Evolutionary conservation across 2,797 vertebrate genomes (phyloP).

Genomic region (Neosalanx taihuensis): DNA sequence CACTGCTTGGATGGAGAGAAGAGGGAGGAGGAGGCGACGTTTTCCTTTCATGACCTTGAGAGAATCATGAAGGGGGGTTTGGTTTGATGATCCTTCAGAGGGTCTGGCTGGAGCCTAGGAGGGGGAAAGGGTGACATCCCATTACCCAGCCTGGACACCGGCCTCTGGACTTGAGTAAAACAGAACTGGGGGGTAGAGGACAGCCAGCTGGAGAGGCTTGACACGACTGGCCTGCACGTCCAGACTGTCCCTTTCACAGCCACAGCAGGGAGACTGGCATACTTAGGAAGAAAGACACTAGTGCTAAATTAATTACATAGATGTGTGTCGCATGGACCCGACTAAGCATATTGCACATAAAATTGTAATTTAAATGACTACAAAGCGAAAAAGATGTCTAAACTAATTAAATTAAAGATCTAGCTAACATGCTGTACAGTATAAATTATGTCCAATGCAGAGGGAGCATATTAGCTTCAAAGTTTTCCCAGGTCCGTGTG

Average conservation of each 20-base stretch:
- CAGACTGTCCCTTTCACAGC: slow-evolving; percentile 62
- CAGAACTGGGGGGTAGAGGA: slow-evolving; percentile 50
- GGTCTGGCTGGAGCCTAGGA: slow-evolving; percentile 20
- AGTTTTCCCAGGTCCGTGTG: not conserved
- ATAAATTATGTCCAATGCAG: not conserved
- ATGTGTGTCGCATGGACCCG: slow-evolving; percentile 38
- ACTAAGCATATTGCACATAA: slow-evolving; percentile 37
- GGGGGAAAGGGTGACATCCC: slow-evolving; percentile 50
- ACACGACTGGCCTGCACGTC: slow-evolving; percentile 63
- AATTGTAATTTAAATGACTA: not conserved
- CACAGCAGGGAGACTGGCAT: slow-evolving; percentile 53
- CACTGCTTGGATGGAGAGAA: slow-evolving; percentile 31
- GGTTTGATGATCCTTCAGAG: slow-evolving; percentile 72
- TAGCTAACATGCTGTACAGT: not conserved
- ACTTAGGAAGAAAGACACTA: slow-evolving; percentile 49
- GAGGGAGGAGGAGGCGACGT: slow-evolving; percentile 9
- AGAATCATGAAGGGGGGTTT: slow-evolving; percentile 43
- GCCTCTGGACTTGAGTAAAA: slow-evolving; percentile 66
- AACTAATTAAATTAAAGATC: slow-evolving; percentile 27
- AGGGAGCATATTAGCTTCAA: not conserved
- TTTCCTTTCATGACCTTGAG: slow-evolving; percentile 57
- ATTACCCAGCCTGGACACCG: slow-evolving; percentile 37
- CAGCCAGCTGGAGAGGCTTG: slow-evolving; percentile 69
- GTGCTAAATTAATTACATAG: slow-evolving; percentile 61
- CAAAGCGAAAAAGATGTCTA: too few species aligned